Evolutionary conservation across 2,113 vertebrate genomes (phyloP).

Genomic region (Pogona vitticeps): DNA sequence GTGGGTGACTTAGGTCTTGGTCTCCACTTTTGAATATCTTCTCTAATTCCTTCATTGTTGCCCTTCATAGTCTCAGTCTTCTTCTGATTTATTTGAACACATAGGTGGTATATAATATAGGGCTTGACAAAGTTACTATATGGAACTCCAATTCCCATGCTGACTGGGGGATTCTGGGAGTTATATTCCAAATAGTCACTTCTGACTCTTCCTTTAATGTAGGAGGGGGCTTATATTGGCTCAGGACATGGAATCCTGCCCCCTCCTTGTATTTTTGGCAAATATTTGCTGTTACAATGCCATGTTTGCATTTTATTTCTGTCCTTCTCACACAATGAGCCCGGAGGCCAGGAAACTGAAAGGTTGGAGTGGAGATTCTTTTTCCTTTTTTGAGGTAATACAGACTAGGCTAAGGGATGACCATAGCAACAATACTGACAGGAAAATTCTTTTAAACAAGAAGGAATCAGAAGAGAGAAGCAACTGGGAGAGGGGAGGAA

Average conservation of each 20-base stretch:
- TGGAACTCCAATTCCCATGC: background rate
- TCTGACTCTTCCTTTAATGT: no score
- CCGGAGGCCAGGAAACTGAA: no score
- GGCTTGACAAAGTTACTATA: background rate
- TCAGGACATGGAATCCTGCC: background rate
- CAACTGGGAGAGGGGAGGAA: no score
- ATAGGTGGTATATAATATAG: background rate
- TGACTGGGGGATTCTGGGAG: no score
- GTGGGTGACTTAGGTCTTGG: no score
- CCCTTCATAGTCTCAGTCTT: no score
- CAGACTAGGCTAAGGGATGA: no score
- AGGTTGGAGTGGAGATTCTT: background rate
- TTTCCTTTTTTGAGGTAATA: background rate
- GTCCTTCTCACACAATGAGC: background rate
- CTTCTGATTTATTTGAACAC: background rate
- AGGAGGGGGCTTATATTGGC: no score
- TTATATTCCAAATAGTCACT: no score
- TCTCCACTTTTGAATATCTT: no score
- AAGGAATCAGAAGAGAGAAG: background rate
- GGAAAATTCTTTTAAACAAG: background rate
- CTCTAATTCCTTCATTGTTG: no score
- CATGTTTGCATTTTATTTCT: background rate
- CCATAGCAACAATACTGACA: background rate
- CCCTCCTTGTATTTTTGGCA: background rate
- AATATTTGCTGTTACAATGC: background rate